These are phyloP conservation scores for Halichoeres trimaculatus DNA, from an alignment of 2,113 vertebrate species.

Conservation along the genomic window DNA sequence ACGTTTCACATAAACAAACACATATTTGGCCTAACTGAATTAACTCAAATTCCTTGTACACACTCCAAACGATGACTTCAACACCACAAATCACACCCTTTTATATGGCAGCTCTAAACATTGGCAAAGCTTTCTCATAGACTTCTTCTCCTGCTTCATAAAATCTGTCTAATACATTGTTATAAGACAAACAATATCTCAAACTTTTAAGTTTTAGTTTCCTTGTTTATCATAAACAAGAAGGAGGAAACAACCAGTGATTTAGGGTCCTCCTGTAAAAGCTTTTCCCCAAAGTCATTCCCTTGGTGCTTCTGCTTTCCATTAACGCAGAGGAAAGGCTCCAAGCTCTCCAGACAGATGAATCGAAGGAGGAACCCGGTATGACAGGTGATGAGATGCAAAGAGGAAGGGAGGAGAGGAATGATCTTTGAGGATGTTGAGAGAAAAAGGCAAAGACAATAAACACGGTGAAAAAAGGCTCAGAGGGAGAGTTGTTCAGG, in stretches of 20 bases:
- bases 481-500: neutral
- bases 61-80: neutral
- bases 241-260: neutral
- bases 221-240: conserved; percentile 5
- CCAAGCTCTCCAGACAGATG: conserved; percentile 22
- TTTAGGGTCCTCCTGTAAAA: conserved; percentile 40
- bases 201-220: neutral
- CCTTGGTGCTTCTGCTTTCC: conserved; percentile 47
- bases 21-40: conserved; percentile 21
- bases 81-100: neutral
- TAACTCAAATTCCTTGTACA: neutral
- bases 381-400: conserved; percentile 26
- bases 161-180: neutral
- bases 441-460: neutral
- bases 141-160: neutral
- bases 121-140: neutral
- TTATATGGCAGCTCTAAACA: neutral
- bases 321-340: conserved; percentile 46
- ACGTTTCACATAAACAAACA: conserved; percentile 6
- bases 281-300: conserved; percentile 49
- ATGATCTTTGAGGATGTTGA: neutral
- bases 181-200: neutral
- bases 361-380: conserved; percentile 5
- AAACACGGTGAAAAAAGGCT: neutral
- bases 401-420: conserved; percentile 10